Base-by-base conservation (phyloP, 2,797 vertebrate genomes). In the Botia kubotai region DNA sequence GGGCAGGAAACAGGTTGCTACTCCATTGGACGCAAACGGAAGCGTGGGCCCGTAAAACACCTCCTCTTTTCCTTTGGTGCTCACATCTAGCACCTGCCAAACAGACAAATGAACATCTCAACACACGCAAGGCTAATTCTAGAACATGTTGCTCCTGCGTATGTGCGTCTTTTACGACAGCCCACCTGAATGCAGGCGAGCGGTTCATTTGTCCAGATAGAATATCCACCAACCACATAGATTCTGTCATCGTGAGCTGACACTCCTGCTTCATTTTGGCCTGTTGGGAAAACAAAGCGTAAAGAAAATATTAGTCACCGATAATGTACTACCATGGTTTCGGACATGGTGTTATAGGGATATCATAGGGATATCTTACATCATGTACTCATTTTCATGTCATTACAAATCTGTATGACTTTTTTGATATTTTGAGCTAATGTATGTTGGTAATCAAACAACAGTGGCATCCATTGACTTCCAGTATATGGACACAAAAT, bases 141-240 rank as follows among this genome's bases (percentile, higher is more conserved):
- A 5, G 10, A 70, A 36, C 17, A 68, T 68, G 39, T 74, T 23
- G 53, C 52, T 70, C 14, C 65, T 57, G 16, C 17, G 19, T 21
- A 53, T 29, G 29, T 65, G 19, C 13, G 55, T 3, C 58, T 33
- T 62, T 55, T 0, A 50, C 43, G 14, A 14, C 6, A 39, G 72
- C 95, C 93, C 91, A 98, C 97, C 97, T 99, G 97, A 92, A 99
- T 99, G 92, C 97, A 99, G 26, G 97, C 97, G 90, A 98, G 92
- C 79, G 97, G 97, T 93, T 98, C 97, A 80, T 99, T 99, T 90
- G 97, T 99, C 97, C 97, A 98, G 92, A 99, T 98, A 10, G 97
- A 99, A 90, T 99, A 99, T 81, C 97, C 97, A 79, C 97, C 97
- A 73, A 99, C 97, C 92, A 98, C 95, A 89, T 99, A 99, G 92